Conservation (phyloP, 2,113 vertebrate genomes). For the Nannospalax galili region DNA sequence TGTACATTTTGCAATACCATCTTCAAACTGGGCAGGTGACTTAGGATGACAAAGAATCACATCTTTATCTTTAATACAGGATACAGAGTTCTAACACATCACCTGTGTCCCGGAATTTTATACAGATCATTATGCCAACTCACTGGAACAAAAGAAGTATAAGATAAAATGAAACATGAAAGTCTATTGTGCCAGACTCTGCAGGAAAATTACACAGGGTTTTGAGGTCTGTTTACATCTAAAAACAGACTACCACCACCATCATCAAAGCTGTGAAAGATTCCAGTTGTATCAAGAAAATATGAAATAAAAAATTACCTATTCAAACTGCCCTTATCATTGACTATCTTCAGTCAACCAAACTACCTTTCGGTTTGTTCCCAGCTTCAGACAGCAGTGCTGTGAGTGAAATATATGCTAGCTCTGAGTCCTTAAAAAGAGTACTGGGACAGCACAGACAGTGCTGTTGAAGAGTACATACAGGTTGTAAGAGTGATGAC, state of each 20-base stretch:
- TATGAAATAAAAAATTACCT: neutral
- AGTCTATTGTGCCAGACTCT: neutral
- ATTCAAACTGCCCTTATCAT: neutral
- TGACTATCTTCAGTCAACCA: neutral
- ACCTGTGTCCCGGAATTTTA: neutral
- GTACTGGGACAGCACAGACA: rapidly evolving
- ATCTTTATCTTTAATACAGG: neutral
- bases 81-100: neutral
- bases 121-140: neutral
- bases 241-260: neutral
- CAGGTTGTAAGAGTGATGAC: neutral
- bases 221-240: neutral
- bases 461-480: neutral
- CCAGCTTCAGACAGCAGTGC: neutral
- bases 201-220: neutral
- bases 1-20: neutral
- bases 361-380: neutral
- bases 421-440: neutral
- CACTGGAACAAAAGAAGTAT: neutral
- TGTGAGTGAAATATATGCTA: neutral
- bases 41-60: neutral
- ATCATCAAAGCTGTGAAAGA: neutral
- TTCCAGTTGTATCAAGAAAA: neutral
- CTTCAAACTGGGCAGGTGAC: neutral
- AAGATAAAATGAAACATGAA: neutral